A percentile compares a stretch with the other conserved stretches of the same genome.
Evolutionary conservation across 23 tunicate genomes (phyloP).

Genomic region (Ciona savignyi): DNA sequence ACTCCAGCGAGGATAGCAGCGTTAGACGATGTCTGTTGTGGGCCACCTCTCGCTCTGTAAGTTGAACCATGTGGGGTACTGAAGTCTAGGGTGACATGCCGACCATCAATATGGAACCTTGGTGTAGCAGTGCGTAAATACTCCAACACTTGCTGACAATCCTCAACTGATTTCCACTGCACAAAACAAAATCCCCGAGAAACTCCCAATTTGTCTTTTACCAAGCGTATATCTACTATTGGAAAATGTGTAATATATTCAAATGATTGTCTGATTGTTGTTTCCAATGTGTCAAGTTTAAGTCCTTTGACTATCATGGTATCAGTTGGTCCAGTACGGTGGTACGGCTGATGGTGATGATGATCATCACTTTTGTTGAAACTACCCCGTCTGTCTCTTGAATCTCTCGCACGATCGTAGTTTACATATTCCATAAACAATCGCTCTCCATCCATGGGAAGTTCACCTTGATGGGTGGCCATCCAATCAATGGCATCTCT

Average conservation of each 20-base stretch:
- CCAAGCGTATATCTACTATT: slow-evolving; percentile 84
- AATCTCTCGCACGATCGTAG: too few species aligned
- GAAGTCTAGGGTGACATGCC: slow-evolving; percentile 70
- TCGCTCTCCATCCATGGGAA: too few species aligned
- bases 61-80: slow-evolving; percentile 93
- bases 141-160: slow-evolving; percentile 87
- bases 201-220: slow-evolving; percentile 66
- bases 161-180: slow-evolving; percentile 88
- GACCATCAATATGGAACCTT: slow-evolving; percentile 78
- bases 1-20: slow-evolving; percentile 32
- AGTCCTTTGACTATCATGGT: slow-evolving; percentile 95
- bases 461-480: too few species aligned
- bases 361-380: too few species aligned
- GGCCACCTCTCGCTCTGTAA: slow-evolving; percentile 1
- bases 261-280: slow-evolving; percentile 53
- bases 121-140: slow-evolving; percentile 85
- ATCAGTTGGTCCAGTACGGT: too few species aligned
- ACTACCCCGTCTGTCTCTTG: too few species aligned
- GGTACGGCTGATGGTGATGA: too few species aligned
- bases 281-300: slow-evolving; percentile 43
- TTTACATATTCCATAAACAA: too few species aligned
- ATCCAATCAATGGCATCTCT: too few species aligned
- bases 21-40: slow-evolving; percentile 4
- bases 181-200: slow-evolving; percentile 90
- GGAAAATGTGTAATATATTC: slow-evolving; percentile 88